Percentiles rank a stretch among this genome's conserved stretches.
Conservation (phyloP, 2,113 vertebrate species). For the Tringa solitaria region DNA sequence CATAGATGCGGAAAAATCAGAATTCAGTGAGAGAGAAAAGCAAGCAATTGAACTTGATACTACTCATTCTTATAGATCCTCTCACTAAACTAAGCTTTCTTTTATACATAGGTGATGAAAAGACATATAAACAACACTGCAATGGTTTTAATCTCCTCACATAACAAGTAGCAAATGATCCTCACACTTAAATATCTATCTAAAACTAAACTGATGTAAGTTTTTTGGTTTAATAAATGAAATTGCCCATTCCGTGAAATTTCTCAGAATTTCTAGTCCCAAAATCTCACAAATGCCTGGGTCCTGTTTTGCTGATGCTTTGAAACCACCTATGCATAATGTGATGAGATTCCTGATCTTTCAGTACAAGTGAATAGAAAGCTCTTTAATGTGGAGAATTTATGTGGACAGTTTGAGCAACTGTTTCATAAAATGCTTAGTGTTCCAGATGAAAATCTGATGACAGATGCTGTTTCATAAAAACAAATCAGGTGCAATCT, state of each 20-base stretch:
- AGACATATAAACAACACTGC: background rate
- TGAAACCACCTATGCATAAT: background rate
- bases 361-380: background rate
- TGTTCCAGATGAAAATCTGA: background rate
- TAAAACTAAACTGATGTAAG: conserved; percentile 42
- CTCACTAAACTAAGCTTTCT: background rate
- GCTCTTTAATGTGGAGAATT: background rate
- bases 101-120: background rate
- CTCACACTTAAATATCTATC: background rate
- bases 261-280: conserved; percentile 38
- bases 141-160: conserved; percentile 2
- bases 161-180: conserved; percentile 38
- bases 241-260: conserved; percentile 24
- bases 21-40: background rate
- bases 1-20: background rate
- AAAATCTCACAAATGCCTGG: background rate
- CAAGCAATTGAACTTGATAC: background rate
- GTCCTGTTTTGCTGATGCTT: background rate
- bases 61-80: background rate
- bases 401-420: background rate
- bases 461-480: background rate
- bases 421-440: background rate
- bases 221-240: conserved; percentile 37
- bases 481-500: background rate
- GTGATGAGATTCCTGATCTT: background rate